A percentile compares a stretch with the other conserved stretches of the same genome.
Conservation (phyloP, 2,113 vertebrate species). For the Alces alces region DNA sequence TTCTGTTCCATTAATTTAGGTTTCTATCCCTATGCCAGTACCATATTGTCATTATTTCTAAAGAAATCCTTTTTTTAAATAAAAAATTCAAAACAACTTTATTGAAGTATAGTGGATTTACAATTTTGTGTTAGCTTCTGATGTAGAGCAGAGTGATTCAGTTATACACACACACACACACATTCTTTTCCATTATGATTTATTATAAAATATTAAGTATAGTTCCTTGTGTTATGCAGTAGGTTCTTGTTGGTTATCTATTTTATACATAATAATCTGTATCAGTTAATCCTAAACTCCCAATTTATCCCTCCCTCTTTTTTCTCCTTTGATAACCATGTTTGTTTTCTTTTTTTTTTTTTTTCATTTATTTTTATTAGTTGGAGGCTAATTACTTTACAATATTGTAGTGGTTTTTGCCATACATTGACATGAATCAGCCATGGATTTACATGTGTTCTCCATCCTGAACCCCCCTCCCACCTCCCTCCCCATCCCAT, state of each 20-base stretch:
- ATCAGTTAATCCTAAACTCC: not conserved
- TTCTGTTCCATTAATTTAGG: not conserved
- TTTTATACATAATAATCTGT: not conserved
- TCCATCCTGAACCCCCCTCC: too few species aligned
- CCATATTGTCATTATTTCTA: not conserved
- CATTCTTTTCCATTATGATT: not conserved
- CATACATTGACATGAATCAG: too few species aligned
- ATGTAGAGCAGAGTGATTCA: not conserved
- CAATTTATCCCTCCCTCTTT: not conserved
- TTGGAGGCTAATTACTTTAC: too few species aligned
- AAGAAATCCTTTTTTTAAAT: not conserved
- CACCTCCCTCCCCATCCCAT: too few species aligned
- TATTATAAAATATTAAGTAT: not conserved
- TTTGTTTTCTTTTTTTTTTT: not conserved
- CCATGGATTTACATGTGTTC: too few species aligned
- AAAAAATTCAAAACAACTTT: not conserved
- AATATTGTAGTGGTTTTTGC: too few species aligned
- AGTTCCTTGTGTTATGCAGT: not conserved
- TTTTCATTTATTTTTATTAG: too few species aligned
- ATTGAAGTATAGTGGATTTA: not conserved
- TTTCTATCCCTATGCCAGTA: not conserved
- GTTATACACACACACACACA: not conserved
- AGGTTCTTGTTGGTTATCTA: not conserved
- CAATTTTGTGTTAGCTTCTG: not conserved
- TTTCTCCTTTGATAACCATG: not conserved